These are phyloP conservation scores for Typhlichthys eigenmanni DNA, from an alignment of 2,797 vertebrate species.

Conservation along the genomic window DNA sequence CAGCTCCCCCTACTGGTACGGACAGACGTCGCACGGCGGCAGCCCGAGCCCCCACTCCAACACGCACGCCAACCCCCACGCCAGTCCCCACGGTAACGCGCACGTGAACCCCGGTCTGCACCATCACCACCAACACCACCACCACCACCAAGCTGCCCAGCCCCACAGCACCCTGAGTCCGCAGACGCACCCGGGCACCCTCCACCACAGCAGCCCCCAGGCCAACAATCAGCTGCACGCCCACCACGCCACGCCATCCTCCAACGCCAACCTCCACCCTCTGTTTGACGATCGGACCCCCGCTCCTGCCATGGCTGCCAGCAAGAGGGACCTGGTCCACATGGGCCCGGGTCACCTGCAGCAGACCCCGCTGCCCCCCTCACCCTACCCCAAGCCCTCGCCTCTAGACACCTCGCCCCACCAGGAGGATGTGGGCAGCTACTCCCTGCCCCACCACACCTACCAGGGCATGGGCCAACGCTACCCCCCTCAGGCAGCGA, in stretches of 20 bases:
- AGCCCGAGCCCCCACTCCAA: conserved; percentile 85
- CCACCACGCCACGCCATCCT: conserved; percentile 34
- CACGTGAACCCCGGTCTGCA: conserved; percentile 52
- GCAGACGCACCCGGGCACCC: conserved; percentile 53
- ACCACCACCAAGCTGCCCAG: conserved; percentile 41
- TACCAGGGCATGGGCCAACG: conserved; percentile 82
- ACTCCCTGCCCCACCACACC: conserved; percentile 89
- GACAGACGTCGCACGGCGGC: conserved; percentile 85
- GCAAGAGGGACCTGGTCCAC: conserved; percentile 84
- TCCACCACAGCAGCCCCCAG: conserved; percentile 52
- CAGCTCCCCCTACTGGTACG: conserved; percentile 94
- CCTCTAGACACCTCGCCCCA: conserved; percentile 91
- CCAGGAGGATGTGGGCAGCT: conserved; percentile 89
- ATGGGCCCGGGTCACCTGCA: conserved; percentile 80
- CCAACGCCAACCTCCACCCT: conserved; percentile 58
- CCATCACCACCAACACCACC: conserved; percentile 54
- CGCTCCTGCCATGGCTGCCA: conserved; percentile 59
- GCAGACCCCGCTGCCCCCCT: conserved; percentile 77
- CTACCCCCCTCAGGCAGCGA: conserved; percentile 86
- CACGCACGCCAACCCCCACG: conserved; percentile 64
- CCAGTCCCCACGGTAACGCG: conserved; percentile 80
- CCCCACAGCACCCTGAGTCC: conserved; percentile 54
- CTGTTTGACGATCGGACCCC: conserved; percentile 85
- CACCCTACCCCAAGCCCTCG: conserved; percentile 73
- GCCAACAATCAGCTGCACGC: conserved; percentile 57